Conservation (phyloP, 2,113 vertebrate species). For the Geothlypis trichas region DNA sequence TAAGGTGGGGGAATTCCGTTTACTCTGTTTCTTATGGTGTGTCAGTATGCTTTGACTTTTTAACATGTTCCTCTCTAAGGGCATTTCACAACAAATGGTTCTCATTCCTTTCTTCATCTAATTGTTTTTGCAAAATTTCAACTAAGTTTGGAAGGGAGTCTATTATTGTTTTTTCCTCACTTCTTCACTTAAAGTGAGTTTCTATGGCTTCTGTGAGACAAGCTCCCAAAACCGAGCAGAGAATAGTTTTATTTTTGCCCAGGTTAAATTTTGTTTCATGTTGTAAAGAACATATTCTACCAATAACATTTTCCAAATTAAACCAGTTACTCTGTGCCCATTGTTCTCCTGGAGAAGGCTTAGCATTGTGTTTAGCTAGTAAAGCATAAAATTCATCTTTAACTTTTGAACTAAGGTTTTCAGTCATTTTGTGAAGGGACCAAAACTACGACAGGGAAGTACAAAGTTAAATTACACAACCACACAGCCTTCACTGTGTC, state of each 20-base stretch:
- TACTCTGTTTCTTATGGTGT: too few relatives aligned
- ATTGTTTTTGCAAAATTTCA: background rate
- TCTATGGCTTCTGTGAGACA: background rate
- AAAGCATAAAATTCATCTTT: background rate
- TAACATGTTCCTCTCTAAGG: background rate
- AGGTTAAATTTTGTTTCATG: background rate
- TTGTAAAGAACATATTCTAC: background rate
- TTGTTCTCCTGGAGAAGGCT: background rate
- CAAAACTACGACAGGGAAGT: too few relatives aligned
- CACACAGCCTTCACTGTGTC: too few relatives aligned
- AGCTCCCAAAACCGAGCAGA: background rate
- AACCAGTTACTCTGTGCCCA: background rate
- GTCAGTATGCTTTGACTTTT: background rate
- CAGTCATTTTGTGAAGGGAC: background rate
- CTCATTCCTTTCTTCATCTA: background rate
- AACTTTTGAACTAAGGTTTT: background rate
- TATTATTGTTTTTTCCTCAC: background rate
- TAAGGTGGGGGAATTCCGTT: too few relatives aligned
- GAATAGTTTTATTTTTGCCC: background rate
- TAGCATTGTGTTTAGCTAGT: background rate
- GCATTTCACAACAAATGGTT: fast-evolving
- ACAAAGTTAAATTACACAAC: too few relatives aligned
- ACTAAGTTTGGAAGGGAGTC: background rate
- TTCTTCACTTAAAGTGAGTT: fast-evolving
- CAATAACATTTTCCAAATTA: background rate